Percentiles rank a stretch among this genome's conserved stretches.
phyloP scores from a whole-genome alignment of 2,888 invertebrate species.

The Pterostichus niger region DNA sequence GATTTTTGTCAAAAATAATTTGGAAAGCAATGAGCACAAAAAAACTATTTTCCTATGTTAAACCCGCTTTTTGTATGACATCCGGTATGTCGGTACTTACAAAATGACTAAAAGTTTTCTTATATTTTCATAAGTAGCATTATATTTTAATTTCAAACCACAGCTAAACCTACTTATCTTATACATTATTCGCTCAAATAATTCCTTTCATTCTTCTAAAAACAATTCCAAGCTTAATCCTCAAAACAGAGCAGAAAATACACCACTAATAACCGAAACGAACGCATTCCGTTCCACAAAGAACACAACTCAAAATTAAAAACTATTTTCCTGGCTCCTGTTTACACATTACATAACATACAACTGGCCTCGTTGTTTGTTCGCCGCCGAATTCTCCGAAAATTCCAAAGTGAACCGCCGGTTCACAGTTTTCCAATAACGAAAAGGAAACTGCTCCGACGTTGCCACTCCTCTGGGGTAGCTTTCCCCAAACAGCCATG shows the following conservation, averaged over 20 bases:
- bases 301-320: constrained; percentile 45
- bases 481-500: background rate
- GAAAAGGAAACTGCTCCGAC: background rate
- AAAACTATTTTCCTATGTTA: too few relatives aligned
- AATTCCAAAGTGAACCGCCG: constrained; percentile 5
- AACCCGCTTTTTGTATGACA: too few relatives aligned
- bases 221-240: background rate
- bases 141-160: background rate
- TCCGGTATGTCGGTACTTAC: too few relatives aligned
- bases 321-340: constrained; percentile 12
- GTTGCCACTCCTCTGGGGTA: too few relatives aligned
- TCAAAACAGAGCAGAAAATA: constrained; percentile 9
- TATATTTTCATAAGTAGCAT: too few relatives aligned
- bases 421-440: constrained; percentile 8
- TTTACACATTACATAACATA: constrained; percentile 28
- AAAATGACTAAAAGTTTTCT: too few relatives aligned
- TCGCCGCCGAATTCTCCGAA: constrained; percentile 18
- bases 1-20: too few relatives aligned
- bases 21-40: too few relatives aligned
- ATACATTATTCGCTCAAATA: background rate
- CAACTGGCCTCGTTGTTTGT: background rate
- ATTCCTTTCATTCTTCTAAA: background rate
- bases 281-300: constrained; percentile 32
- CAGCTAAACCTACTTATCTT: background rate
- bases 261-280: constrained; percentile 17